Evolutionary conservation across 2,888 invertebrate species (phyloP), one percentile per base, ranked within the genome.

Genomic region (Epinotia demarniana): DNA sequence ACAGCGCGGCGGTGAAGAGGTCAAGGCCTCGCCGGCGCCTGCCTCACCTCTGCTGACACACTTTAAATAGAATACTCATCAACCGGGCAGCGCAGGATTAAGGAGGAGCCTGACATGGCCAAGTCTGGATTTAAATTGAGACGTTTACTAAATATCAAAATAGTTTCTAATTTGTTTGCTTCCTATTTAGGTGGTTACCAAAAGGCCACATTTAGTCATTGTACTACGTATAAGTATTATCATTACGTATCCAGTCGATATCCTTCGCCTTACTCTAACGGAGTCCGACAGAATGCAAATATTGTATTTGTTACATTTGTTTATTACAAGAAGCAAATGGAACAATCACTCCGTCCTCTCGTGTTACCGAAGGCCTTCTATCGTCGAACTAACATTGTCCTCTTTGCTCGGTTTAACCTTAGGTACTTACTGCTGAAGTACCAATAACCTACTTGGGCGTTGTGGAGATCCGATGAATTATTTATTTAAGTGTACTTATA

Each of bases 11-110:
- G 82, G 79, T 82, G 90, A 90, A 89, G 87, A 81, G 92, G 92
- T 92, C 92, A 92, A 92, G 93, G 92, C 82, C 87, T 84, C 83
- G 78, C 79, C 82, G 91, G 91, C 92, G 92, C 91, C 91, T 88
- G 88, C 89, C 88, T 89, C 87, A 80, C 87, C 86, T 86, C 83
- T 83, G 83, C 80, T 83, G 53, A 49, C 53, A 53, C 53, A 67
- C 23, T 19, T 60, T 13, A 6, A n/a, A 61, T 53, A 39, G 19
- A 53, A 53, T 27, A 3, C 12, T 18, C 19, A 27, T 18, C 19
- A 27, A 62, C n/a, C 60, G 18, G 61, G 62, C 13, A 12, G 23
- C 70, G n/a, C 33, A 16, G 53, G 23, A 55, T 57, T 19, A 57
- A n/a, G n/a, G n/a, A 18, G 19, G n/a, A 57, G 11, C 57, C 19